phyloP scores from a whole-genome alignment of 1,140 invertebrate species.

The Caenorhabditis inopinata region DNA sequence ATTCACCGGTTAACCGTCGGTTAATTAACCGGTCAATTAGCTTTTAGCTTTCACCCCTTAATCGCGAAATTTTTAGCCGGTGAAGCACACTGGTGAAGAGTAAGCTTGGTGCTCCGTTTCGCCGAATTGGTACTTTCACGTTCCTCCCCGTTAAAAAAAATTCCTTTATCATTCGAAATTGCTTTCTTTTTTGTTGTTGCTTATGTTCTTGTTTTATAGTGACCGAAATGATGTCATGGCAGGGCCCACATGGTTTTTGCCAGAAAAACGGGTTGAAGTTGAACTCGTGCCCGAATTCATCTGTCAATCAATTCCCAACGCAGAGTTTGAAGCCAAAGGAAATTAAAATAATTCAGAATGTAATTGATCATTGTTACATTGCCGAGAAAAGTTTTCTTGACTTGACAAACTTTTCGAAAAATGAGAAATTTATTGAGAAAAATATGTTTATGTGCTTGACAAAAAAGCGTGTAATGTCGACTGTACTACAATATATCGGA shows the following conservation, averaged over 20 bases:
- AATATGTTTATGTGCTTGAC: conserved; percentile 16
- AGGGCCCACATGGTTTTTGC: not conserved
- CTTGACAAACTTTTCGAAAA: conserved; percentile 2
- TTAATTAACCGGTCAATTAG: no score
- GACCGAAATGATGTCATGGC: not conserved
- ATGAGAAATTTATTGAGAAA: not conserved
- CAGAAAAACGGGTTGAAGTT: not conserved
- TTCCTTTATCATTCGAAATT: no score
- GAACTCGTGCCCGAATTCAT: not conserved
- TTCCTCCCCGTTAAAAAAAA: no score
- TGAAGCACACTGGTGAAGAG: no score
- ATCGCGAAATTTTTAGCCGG: no score
- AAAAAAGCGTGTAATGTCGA: not conserved
- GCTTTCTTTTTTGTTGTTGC: not conserved
- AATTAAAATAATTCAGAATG: not conserved
- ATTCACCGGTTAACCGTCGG: no score
- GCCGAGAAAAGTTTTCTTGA: not conserved
- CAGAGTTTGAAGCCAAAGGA: not conserved
- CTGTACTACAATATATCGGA: not conserved
- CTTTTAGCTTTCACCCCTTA: no score
- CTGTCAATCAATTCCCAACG: no score
- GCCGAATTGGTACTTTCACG: no score
- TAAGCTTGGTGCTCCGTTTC: no score
- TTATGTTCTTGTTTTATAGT: not conserved
- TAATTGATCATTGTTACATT: not conserved